phyloP scores from a whole-genome alignment of 2,888 invertebrate genomes.

The Drosophila gaucha region DNA sequence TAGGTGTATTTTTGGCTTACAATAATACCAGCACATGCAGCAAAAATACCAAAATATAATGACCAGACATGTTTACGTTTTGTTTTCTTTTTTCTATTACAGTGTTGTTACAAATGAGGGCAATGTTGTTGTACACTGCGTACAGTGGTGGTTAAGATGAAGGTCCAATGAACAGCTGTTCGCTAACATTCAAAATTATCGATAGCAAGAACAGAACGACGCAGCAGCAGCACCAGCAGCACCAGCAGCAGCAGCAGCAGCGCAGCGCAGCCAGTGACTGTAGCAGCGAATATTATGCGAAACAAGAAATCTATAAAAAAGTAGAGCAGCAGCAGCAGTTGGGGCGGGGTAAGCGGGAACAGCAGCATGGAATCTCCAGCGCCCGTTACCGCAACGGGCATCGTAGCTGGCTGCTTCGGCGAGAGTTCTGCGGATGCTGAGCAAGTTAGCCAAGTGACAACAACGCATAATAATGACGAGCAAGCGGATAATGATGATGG shows the following conservation, averaged over 20 bases:
- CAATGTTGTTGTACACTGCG: slow-evolving; percentile 15
- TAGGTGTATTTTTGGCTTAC: not conserved
- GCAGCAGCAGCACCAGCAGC: slow-evolving; percentile 33
- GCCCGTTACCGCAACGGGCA: slow-evolving; percentile 33
- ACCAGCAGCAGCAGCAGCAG: slow-evolving; percentile 28
- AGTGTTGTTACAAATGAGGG: slow-evolving; percentile 17
- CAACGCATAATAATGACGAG: slow-evolving; percentile 47
- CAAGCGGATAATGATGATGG: slow-evolving; percentile 57
- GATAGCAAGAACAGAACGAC: slow-evolving; percentile 48
- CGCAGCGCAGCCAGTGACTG: slow-evolving; percentile 31
- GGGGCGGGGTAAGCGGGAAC: slow-evolving; percentile 45
- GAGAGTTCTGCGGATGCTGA: slow-evolving; percentile 47
- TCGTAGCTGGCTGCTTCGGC: slow-evolving; percentile 30
- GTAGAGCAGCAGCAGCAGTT: slow-evolving; percentile 68
- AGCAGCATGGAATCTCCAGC: slow-evolving; percentile 58
- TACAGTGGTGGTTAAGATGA: slow-evolving; percentile 35
- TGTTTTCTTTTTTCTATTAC: slow-evolving; percentile 16
- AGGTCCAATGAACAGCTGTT: slow-evolving; percentile 43
- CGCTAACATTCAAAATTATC: slow-evolving; percentile 33
- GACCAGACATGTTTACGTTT: slow-evolving; percentile 43
- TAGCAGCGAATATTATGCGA: slow-evolving; percentile 62
- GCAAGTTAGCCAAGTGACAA: slow-evolving; percentile 32
- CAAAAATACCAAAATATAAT: slow-evolving; percentile 1
- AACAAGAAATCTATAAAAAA: slow-evolving; percentile 66
- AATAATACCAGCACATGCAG: no score